Evolutionary conservation across 2,113 vertebrate genomes (phyloP).

Genomic region (Ahaetulla prasina): DNA sequence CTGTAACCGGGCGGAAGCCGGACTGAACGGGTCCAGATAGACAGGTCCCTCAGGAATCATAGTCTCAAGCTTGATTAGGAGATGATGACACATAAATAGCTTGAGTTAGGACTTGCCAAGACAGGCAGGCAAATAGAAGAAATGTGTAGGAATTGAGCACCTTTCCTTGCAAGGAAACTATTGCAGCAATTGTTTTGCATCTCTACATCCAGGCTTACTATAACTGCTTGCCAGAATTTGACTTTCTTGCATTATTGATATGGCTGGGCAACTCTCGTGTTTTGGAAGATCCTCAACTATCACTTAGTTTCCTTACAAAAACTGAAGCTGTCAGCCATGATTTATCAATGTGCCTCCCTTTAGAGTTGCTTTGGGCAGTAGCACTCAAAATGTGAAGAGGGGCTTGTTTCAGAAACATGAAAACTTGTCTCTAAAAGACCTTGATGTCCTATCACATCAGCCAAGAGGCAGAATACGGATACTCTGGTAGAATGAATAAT

Average conservation of each 20-base stretch:
- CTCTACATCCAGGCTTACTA: background rate
- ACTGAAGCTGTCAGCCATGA: background rate
- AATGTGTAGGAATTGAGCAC: background rate
- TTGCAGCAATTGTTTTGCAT: background rate
- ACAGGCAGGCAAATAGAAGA: background rate
- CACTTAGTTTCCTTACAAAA: background rate
- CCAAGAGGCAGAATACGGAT: background rate
- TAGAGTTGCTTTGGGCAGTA: background rate
- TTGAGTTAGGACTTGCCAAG: background rate
- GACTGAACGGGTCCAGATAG: no score
- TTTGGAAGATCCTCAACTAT: background rate
- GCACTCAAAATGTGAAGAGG: background rate
- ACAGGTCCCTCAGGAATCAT: background rate
- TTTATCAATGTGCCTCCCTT: background rate
- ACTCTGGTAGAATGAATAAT: background rate
- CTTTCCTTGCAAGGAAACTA: background rate
- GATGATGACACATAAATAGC: constrained; percentile 21
- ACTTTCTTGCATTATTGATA: background rate
- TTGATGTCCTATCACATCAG: background rate
- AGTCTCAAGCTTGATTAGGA: constrained; percentile 11
- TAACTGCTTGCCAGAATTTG: background rate
- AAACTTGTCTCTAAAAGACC: background rate
- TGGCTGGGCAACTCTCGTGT: background rate
- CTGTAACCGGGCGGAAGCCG: no score
- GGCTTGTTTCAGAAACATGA: background rate